Evolutionary conservation across 2,888 invertebrate species (phyloP), one percentile per base, ranked within the genome.

Genomic region (Macrosiphum euphorbiae): DNA sequence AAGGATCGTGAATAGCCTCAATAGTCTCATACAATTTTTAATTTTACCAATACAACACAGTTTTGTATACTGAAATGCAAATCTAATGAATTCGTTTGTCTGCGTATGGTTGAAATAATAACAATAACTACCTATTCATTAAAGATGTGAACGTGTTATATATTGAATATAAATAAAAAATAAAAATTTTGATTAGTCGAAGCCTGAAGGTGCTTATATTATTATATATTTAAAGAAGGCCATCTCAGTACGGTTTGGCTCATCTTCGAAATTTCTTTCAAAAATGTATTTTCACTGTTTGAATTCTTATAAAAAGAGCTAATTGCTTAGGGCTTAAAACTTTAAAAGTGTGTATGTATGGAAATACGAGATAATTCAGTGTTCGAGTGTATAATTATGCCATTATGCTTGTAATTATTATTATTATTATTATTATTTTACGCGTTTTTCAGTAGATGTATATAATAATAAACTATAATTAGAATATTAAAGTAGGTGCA

Each of bases 341-440:
- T 67, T n/a, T 35, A 78, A 78, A 58, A 58, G 58, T 58, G 58
- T 58, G 78, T 35, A 50, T 24, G 24, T 88, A 88, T 52, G n/a
- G 88, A 35, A 88, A n/a, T 35, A 13, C 24, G 10, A 52, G 35
- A 88, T 88, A 52, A 88, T 88, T 52, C 24, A 52, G n/a, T n/a
- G 87, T 87, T 28, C 50, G 20, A 50, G 35, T 88, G 88, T 88
- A 88, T 88, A 88, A 88, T 88, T 88, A 88, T 88, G 35, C 52
- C 24, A 52, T 88, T 88, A 88, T 88, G 24, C 3, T 88, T 11
- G 11, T 88, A 35, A 88, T 88, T 11, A 47, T 47, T 35, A 88
- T 88, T 35, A 87, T 52, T 52, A 87, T 87, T 87, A 50, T 87
- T 50, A 87, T 35, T 52, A 88, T 35, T 26, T 88, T 52, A 88